Conservation (phyloP, 2,113 vertebrate genomes). For the Panurus biarmicus region DNA sequence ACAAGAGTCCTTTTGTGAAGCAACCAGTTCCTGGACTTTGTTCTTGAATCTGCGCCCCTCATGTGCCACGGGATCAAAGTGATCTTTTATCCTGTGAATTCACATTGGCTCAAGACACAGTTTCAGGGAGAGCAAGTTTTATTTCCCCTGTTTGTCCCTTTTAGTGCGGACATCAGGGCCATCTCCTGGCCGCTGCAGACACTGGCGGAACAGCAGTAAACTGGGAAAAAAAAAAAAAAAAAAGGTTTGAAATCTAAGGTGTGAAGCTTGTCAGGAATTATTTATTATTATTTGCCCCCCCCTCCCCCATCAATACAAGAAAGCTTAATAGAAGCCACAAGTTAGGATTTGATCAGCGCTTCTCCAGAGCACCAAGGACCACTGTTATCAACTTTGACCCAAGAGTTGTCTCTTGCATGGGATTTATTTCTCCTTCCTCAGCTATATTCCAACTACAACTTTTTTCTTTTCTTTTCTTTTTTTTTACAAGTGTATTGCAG, state of each 20-base stretch:
- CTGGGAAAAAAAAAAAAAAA: fast-evolving
- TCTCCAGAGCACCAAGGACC: background rate
- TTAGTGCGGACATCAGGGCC: constrained; percentile 14
- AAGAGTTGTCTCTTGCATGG: background rate
- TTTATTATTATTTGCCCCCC: background rate
- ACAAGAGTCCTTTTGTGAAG: background rate
- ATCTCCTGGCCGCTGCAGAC: constrained; percentile 15
- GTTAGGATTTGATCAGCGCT: fast-evolving
- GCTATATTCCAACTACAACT: background rate
- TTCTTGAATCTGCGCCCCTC: background rate
- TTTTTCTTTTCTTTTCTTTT: background rate
- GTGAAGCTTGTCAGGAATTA: background rate
- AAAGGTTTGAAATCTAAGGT: background rate
- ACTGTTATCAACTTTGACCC: background rate
- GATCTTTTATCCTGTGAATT: background rate
- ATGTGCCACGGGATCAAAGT: background rate
- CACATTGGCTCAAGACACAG: background rate
- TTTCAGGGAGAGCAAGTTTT: background rate
- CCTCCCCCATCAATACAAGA: background rate
- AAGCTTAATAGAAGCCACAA: background rate
- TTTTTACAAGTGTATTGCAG: background rate
- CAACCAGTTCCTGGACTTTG: constrained; percentile 20
- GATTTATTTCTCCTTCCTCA: background rate
- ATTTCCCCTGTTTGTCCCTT: background rate
- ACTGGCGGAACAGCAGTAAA: background rate